Evolutionary conservation across 1,140 invertebrate genomes (phyloP).

Genomic region (Carposina sasakii): DNA sequence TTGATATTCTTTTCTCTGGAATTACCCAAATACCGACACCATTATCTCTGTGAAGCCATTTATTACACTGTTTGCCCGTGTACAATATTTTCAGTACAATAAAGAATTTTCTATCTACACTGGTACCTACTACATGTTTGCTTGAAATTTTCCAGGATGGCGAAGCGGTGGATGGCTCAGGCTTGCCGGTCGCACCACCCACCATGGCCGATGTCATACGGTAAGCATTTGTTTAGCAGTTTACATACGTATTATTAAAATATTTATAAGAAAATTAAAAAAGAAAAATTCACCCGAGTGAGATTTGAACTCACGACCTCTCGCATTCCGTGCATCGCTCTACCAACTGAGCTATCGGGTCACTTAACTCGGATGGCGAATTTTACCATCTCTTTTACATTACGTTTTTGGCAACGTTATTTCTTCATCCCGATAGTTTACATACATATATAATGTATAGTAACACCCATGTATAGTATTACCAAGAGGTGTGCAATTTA

Average conservation of each 20-base stretch:
- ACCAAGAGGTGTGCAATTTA: no score
- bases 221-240: conserved; percentile 26
- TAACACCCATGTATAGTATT: no score
- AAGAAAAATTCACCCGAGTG: not conserved
- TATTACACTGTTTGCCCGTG: no score
- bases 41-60: no score
- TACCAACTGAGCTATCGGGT: no score
- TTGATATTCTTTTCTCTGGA: not conserved
- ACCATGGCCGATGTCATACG: conserved; percentile 70
- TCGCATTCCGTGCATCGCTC: no score
- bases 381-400: no score
- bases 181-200: conserved; percentile 54
- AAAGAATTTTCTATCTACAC: not conserved
- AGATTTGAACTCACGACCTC: no score
- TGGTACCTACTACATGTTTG: not conserved
- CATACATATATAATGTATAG: no score
- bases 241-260: not conserved
- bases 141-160: conserved; percentile 49
- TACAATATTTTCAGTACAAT: not conserved
- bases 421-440: no score
- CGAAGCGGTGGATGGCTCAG: conserved; percentile 55
- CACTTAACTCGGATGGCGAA: no score
- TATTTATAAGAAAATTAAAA: not conserved
- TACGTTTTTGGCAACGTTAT: no score
- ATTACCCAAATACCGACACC: not conserved